Base-by-base conservation (phyloP, 1,140 invertebrate species). In the Danaus plexippus region DNA sequence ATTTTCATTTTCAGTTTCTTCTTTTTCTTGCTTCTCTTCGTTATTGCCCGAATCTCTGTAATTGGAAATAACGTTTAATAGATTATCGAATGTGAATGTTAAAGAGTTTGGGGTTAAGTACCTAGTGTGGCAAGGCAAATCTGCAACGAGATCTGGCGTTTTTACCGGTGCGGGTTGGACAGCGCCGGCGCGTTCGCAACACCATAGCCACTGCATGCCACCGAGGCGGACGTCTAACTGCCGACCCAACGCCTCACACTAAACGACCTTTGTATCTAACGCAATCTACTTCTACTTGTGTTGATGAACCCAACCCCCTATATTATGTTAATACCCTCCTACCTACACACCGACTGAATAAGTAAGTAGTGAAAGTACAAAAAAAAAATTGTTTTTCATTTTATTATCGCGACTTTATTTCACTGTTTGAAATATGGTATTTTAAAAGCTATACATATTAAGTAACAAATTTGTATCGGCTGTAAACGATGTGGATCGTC, bases 121-220 rank as follows among this genome's bases (percentile, higher is more conserved):
- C 83, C 83, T 78, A 61, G 80, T 78, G 61, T 73, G 74, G 41
- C 67, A 62, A 47, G 83, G 83, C 51, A 86, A 65, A 64, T 82
- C 78, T 49, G 76, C 80, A 52, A 85, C 80, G 52, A 85, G 76
- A 73, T 83, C 80, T 57, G 76, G 80, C 13, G 83, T 67, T 54
- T 63, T 59, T 47, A 64, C 32, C 45, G 67, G 65, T 51, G 75
- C 63, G 63, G 75, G 67, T 42, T 61, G 71, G 47, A 77, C 69
- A 60, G 72, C 58, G 56, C 56, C 62, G 47, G 57, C 62, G 45
- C 57, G 43, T 45, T 63, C 70, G 56, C 77, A 80, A 68, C 80
- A 85, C 64, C 79, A 85, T 49, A 83, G 75, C 69, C 82, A 77
- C 80, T 84, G 85, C 84, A 81, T 80, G 67, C 73, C 81, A 58